Evolutionary conservation across 2,888 invertebrate species (phyloP).

Genomic region (Carpatolechia fugitivella): DNA sequence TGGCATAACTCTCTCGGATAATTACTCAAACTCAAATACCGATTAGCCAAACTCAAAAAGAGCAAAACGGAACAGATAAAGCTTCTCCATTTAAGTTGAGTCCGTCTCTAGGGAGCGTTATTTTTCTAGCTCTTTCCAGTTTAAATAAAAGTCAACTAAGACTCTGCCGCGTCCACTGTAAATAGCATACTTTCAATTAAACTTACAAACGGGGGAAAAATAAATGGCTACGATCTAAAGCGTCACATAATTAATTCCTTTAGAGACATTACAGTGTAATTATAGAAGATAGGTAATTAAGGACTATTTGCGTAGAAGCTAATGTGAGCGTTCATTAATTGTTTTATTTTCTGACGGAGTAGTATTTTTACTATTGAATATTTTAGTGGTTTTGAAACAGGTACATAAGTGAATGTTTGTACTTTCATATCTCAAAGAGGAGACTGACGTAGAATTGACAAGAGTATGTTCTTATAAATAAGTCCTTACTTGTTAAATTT

Average conservation of each 20-base stretch:
- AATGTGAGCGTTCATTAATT: background rate
- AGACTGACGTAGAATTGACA: too few species aligned
- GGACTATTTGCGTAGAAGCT: conserved; percentile 1
- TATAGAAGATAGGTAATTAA: conserved; percentile 12
- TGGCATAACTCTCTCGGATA: background rate
- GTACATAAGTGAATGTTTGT: too few species aligned
- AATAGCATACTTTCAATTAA: conserved; percentile 26
- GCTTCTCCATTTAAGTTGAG: conserved; percentile 2
- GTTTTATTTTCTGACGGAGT: too few species aligned
- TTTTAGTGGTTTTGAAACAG: too few species aligned
- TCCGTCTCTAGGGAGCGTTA: conserved; percentile 20
- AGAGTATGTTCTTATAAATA: too few species aligned
- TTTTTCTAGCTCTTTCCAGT: conserved; percentile 36
- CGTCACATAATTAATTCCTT: conserved; percentile 18
- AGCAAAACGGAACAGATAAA: background rate
- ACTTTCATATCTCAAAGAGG: too few species aligned
- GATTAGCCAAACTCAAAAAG: background rate
- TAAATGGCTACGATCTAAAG: conserved; percentile 12
- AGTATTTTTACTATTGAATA: too few species aligned
- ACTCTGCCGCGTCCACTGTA: conserved; percentile 27
- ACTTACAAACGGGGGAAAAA: conserved; percentile 21
- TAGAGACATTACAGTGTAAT: conserved; percentile 13
- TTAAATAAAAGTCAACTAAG: conserved; percentile 31
- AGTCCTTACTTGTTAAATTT: too few species aligned
- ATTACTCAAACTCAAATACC: background rate